A percentile compares a stretch with the other conserved stretches of the same genome.
Evolutionary conservation across 92 coral and sea anemone species (phyloP).

Genomic region (Zoanthus sansibaricus): DNA sequence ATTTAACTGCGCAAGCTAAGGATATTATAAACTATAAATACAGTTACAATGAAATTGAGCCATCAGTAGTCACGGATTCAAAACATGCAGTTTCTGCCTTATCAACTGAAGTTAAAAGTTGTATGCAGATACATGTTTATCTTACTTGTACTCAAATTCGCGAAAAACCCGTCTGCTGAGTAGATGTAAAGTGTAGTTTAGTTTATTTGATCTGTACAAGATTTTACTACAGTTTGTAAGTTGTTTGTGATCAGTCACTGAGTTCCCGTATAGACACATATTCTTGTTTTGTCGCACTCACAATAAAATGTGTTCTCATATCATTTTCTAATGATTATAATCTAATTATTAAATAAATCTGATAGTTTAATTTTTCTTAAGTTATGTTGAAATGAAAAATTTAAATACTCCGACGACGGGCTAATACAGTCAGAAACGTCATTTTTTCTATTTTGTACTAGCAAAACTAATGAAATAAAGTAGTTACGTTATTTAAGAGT

Average conservation of each 20-base stretch:
- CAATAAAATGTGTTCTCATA: slow-evolving; percentile 7
- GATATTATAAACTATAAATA: background rate
- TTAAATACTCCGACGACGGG: background rate
- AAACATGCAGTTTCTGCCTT: background rate
- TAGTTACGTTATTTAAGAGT: too few relatives aligned
- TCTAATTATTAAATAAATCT: background rate
- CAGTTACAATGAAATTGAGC: background rate
- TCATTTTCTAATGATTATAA: slow-evolving; percentile 12
- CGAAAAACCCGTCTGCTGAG: slow-evolving; percentile 10
- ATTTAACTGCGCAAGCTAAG: too few relatives aligned
- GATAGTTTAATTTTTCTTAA: background rate
- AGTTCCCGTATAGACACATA: background rate
- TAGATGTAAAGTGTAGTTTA: slow-evolving; percentile 24
- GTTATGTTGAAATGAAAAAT: background rate
- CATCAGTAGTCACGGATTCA: background rate
- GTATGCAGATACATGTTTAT: slow-evolving; percentile 15
- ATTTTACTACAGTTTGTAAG: too few relatives aligned
- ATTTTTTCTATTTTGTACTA: background rate
- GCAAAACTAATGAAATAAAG: background rate
- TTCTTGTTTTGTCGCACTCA: slow-evolving; percentile 20
- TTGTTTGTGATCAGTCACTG: too few relatives aligned
- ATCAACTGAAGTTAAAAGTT: slow-evolving; percentile 18
- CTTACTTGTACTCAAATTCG: slow-evolving; percentile 22
- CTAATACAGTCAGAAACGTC: background rate
- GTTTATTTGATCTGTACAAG: slow-evolving; percentile 25